Conservation (phyloP, 2,797 vertebrate genomes). For the Poeciliopsis paucimaculata region DNA sequence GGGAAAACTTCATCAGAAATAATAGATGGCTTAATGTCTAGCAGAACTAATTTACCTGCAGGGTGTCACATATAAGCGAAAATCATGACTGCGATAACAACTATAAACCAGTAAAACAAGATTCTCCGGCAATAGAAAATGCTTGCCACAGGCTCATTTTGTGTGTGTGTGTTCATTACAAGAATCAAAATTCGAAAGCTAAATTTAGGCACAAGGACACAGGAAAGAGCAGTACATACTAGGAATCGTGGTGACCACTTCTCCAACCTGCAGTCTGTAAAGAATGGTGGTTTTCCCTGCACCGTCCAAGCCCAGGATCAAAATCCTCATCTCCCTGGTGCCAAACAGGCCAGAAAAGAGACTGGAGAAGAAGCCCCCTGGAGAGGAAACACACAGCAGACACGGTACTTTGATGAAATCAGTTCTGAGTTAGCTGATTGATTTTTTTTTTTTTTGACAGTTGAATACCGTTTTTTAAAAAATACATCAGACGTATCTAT, state of each 20-base stretch:
- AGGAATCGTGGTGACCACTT: slow-evolving; percentile 98
- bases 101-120: background rate
- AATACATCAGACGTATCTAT: background rate
- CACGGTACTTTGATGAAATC: too few relatives aligned
- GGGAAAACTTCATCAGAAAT: background rate
- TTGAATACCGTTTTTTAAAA: background rate
- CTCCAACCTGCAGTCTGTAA: slow-evolving; percentile 96
- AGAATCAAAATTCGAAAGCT: background rate
- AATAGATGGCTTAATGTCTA: background rate
- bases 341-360: slow-evolving; percentile 96
- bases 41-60: background rate
- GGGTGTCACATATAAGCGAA: background rate
- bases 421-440: background rate
- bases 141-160: background rate
- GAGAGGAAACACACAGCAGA: background rate
- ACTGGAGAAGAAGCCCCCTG: slow-evolving; percentile 95
- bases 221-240: slow-evolving; percentile 82
- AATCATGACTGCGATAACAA: background rate
- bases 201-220: background rate
- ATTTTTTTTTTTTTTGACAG: background rate
- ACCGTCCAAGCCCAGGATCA: slow-evolving; percentile 96
- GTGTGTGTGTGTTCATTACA: background rate
- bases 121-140: background rate
- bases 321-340: slow-evolving; percentile 97
- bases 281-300: slow-evolving; percentile 98